Evolutionary conservation across 2,888 invertebrate species (phyloP).

Genomic region (Timandra comae): DNA sequence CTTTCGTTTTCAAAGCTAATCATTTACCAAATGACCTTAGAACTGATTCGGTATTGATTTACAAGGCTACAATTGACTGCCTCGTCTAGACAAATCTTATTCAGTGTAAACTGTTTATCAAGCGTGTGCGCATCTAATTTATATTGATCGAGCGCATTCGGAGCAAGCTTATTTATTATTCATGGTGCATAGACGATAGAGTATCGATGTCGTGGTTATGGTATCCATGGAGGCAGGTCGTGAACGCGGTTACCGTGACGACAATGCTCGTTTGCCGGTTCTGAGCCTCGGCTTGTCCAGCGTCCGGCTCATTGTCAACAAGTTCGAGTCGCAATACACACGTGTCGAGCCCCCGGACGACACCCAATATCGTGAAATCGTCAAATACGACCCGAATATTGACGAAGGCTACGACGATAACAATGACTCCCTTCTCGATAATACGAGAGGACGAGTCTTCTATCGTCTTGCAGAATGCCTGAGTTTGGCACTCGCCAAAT

Average conservation of each 20-base stretch:
- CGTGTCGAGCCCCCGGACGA: conserved; percentile 40
- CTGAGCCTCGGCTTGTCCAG: conserved; percentile 65
- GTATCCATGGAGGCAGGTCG: conserved; percentile 69
- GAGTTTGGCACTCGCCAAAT: conserved; percentile 46
- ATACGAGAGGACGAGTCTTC: conserved; percentile 57
- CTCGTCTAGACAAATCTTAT: conserved; percentile 34
- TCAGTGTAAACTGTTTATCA: conserved; percentile 36
- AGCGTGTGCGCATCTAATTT: conserved; percentile 44
- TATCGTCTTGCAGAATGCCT: conserved; percentile 45
- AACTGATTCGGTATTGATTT: conserved; percentile 31
- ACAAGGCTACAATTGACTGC: conserved; percentile 33
- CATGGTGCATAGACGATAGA: conserved; percentile 30
- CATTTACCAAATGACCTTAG: conserved; percentile 22
- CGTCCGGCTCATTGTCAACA: conserved; percentile 69
- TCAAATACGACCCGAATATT: conserved; percentile 51
- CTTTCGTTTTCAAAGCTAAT: conserved; percentile 30
- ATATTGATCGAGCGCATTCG: conserved; percentile 48
- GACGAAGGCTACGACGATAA: conserved; percentile 46
- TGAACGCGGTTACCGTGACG: conserved; percentile 64
- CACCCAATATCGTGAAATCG: conserved; percentile 41
- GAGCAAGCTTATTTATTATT: conserved; percentile 37
- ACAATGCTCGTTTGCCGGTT: conserved; percentile 52
- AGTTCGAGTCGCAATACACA: conserved; percentile 60
- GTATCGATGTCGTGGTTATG: conserved; percentile 49
- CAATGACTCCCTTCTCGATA: conserved; percentile 58